Evolutionary conservation across 2,888 invertebrate species (phyloP).

Genomic region (Trypoxylon attenuatum): DNA sequence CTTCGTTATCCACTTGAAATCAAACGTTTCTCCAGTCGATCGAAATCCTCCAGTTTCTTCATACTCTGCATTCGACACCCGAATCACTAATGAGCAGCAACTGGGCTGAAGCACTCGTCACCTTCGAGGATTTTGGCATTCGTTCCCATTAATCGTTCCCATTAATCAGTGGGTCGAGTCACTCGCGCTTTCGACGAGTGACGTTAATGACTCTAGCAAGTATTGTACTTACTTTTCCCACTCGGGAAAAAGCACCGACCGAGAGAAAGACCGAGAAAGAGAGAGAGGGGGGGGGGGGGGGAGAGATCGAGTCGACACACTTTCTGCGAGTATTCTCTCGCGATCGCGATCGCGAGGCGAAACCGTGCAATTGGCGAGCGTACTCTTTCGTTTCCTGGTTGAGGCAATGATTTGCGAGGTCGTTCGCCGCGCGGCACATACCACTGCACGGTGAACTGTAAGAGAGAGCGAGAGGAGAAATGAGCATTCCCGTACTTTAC

Average conservation of each 20-base stretch:
- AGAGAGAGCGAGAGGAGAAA: neutral
- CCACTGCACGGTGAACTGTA: neutral
- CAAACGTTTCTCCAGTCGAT: too few relatives aligned
- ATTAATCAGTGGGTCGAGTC: conserved; percentile 18
- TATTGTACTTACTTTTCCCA: conserved; percentile 52
- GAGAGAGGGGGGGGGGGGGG: neutral
- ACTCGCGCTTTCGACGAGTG: neutral
- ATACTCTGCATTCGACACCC: too few relatives aligned
- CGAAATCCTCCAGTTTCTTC: too few relatives aligned
- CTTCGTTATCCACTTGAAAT: too few relatives aligned
- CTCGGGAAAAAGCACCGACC: neutral
- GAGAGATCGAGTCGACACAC: conserved; percentile 47
- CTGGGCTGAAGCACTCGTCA: too few relatives aligned
- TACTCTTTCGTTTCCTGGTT: conserved; percentile 70
- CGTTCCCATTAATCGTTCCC: neutral
- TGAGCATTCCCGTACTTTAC: neutral
- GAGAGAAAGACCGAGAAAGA: neutral
- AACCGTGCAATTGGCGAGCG: conserved; percentile 67
- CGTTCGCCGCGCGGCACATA: conserved; percentile 53
- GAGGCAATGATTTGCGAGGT: conserved; percentile 65
- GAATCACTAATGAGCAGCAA: too few relatives aligned
- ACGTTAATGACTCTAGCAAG: conserved; percentile 32
- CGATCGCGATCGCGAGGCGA: conserved; percentile 60
- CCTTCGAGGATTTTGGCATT: too few relatives aligned
- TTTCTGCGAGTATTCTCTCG: conserved; percentile 56